Percentiles rank a stretch among this genome's conserved stretches.
Evolutionary conservation across 2,113 vertebrate genomes (phyloP).

Genomic region (Dascyllus trimaculatus): DNA sequence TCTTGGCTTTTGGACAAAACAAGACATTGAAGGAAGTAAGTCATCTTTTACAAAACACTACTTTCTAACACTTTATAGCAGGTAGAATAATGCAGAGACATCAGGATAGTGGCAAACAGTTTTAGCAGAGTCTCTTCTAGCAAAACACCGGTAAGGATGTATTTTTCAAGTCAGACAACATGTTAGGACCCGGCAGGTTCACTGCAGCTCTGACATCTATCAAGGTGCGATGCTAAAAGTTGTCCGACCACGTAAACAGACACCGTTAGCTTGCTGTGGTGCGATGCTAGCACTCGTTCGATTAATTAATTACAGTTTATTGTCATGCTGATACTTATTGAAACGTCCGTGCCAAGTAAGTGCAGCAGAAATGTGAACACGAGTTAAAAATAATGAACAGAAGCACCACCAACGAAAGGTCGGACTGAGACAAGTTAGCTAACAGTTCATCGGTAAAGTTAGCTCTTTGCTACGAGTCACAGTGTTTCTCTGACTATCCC

Average conservation of each 20-base stretch:
- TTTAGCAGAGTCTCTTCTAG: no score
- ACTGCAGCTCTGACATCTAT: neutral
- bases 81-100: no score
- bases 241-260: constrained; percentile 26
- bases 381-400: neutral
- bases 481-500: neutral
- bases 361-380: neutral
- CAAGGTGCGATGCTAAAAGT: neutral
- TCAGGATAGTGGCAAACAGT: no score
- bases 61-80: no score
- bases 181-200: neutral
- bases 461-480: neutral
- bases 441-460: constrained; percentile 2
- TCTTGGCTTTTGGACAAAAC: no score
- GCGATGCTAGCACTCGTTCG: neutral
- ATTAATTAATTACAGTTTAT: neutral
- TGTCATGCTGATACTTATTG: neutral
- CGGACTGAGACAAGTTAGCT: neutral
- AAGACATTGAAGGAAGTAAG: no score
- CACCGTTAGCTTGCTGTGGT: constrained; percentile 4
- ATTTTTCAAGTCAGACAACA: neutral
- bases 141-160: no score
- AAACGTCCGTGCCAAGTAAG: no score
- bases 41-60: no score
- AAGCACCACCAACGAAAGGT: neutral